Evolutionary conservation across 2,113 vertebrate genomes (phyloP), one percentile per base, ranked within the genome.

Genomic region (Tupaia chinensis): DNA sequence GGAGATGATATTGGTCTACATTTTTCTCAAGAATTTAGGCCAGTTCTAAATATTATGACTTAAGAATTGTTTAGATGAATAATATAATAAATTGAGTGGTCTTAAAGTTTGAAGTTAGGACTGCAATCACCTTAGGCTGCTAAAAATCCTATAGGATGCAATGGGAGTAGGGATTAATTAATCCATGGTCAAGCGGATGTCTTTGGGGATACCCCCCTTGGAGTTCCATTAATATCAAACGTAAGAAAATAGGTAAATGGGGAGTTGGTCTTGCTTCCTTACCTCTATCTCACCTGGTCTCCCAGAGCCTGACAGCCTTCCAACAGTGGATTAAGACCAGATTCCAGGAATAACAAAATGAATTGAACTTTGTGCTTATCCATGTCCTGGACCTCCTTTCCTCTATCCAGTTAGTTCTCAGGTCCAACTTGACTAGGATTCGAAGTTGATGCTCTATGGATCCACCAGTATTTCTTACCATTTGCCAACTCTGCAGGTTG

Each of bases 41-140:
- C 13, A 34, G 13, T 44, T 88, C 22, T 87, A 65, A 68, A 63
- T 83, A 69, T 20, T 94, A 10, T 66, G 65, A 82, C 53, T 0
- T 73, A 83, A 74, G 66, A n/a, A 56, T 79, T 70, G 13, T 86
- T 94, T 91, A 70, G n/a, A 78, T 95, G 89, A 85, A 66, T 77
- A 82, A 20, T 11, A 69, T 88, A 34, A 90, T 73, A 69, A 63
- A 2, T 66, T 73, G 25, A 87, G 44, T 58, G 9, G 44, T 92
- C 95, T 60, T 69, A 29, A 94, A 93, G 54, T 74, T 91, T 70
- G 91, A 63, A 34, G 11, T 86, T 60, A 88, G 68, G 34, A 76
- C 34, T 87, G 25, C 4, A 80, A 0, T 87, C 34, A 63, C n/a
- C 60, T 93, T 56, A 32, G 32, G 27, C 72, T 94, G 9, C 61